Evolutionary conservation across 2,797 vertebrate species (phyloP).

Genomic region (Atherinosoma microstoma): DNA sequence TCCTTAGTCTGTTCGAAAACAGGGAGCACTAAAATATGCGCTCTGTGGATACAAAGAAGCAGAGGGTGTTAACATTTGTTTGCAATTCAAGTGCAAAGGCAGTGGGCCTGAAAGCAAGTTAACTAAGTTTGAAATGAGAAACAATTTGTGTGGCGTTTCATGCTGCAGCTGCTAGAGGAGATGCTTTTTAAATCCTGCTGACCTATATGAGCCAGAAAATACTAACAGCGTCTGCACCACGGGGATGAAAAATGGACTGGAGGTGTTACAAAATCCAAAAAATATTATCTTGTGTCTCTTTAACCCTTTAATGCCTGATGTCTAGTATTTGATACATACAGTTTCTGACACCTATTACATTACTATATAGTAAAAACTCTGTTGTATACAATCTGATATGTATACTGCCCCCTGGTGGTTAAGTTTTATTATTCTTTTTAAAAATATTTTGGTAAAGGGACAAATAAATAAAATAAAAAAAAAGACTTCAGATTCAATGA

Average conservation of each 20-base stretch:
- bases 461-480: too few species aligned
- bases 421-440: too few species aligned
- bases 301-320: neutral
- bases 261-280: neutral
- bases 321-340: neutral
- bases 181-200: constrained; percentile 38
- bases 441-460: too few species aligned
- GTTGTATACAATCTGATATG: neutral
- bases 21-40: constrained; percentile 28
- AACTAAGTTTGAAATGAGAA: constrained; percentile 64
- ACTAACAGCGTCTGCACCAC: constrained; percentile 17
- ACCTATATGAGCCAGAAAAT: constrained; percentile 36
- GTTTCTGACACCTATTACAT: neutral
- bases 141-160: constrained; percentile 33
- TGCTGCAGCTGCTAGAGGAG: constrained; percentile 24
- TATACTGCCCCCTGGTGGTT: neutral
- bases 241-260: neutral
- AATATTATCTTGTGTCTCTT: constrained; percentile 23
- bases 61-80: constrained; percentile 54
- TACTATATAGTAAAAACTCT: neutral
- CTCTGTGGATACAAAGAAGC: constrained; percentile 45
- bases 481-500: too few species aligned
- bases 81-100: constrained; percentile 49
- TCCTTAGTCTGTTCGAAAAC: constrained; percentile 28
- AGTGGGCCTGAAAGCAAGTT: constrained; percentile 48